Evolutionary conservation across 2,113 vertebrate species (phyloP).

Genomic region (Neofelis nebulosa): DNA sequence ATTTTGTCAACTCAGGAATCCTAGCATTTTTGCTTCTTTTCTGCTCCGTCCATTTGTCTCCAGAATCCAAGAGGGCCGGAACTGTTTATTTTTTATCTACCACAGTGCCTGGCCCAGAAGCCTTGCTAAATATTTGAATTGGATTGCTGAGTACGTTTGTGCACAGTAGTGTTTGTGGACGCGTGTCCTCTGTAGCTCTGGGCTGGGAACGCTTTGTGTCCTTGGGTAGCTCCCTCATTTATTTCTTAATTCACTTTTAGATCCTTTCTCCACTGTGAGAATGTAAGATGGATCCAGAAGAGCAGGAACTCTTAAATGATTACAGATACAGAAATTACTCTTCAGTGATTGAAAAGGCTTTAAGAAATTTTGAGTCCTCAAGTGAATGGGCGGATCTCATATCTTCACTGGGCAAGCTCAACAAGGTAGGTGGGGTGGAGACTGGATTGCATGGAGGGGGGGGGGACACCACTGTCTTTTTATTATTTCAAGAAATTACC

Average conservation of each 20-base stretch:
- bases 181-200: neutral
- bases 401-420: constrained; percentile 98
- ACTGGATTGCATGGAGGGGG: accelerated
- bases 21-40: neutral
- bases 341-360: constrained; percentile 95
- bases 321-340: constrained; percentile 96
- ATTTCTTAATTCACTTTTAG: constrained; percentile 58
- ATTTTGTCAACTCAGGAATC: neutral
- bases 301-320: constrained; percentile 93
- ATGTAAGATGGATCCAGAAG: constrained; percentile 96
- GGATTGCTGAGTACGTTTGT: neutral
- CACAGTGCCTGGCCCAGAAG: neutral
- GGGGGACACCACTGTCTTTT: neutral
- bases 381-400: constrained; percentile 99
- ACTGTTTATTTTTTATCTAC: neutral
- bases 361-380: constrained; percentile 98
- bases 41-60: neutral
- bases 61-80: neutral
- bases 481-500: neutral
- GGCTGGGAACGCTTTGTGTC: neutral
- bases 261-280: constrained; percentile 75
- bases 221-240: neutral
- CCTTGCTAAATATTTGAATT: constrained; percentile 64
- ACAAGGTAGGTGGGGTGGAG: constrained; percentile 89
- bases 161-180: neutral